Evolutionary conservation across 2,888 invertebrate species (phyloP), one percentile per base, ranked within the genome.

Genomic region (Globia sparganii): DNA sequence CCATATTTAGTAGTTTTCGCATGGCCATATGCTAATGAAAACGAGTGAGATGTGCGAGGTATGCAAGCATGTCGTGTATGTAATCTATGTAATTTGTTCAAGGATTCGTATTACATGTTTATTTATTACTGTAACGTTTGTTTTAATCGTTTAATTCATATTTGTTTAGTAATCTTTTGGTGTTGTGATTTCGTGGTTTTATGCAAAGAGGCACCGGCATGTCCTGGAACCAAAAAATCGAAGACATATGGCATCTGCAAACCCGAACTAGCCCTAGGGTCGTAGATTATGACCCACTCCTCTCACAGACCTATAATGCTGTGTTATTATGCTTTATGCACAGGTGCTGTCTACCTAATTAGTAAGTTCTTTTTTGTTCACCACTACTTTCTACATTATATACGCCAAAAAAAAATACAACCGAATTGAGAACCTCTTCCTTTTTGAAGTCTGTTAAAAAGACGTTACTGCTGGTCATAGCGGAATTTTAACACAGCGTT

Each of bases 71-170:
- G 77, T 67, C 59, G 58, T 64, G 76, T 67, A 64, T 77, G 86
- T 86, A 84, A 86, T 86, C 78, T 85, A 75, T 86, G 86, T 86
- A 84, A 84, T 83, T 59, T 84, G 86, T 83, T 86, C 86, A 84
- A 84, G 84, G 86, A 78, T 72, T 49, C 65, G 56, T 49, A 58
- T 84, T 84, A 84, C 78, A 56, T 86, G 56, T 75, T 75, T 58
- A 66, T 58, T 58, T 82, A 59, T 78, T 75, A 78, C 84, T 21
- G 59, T 85, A 78, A 83, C 64, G 43, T 62, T 70, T 66, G 31
- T 80, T 68, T 70, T 79, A 61, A 74, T 74, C 37, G 53, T 72
- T 61, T 68, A 18, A 49, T 62, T 28, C 15, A 66, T 56, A 59
- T 77, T 67, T 72, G 53, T 82, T 65, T 61, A 1, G 71, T 75